Conservation (phyloP, 2,113 vertebrate genomes). For the Brachypodius melanocephalos region DNA sequence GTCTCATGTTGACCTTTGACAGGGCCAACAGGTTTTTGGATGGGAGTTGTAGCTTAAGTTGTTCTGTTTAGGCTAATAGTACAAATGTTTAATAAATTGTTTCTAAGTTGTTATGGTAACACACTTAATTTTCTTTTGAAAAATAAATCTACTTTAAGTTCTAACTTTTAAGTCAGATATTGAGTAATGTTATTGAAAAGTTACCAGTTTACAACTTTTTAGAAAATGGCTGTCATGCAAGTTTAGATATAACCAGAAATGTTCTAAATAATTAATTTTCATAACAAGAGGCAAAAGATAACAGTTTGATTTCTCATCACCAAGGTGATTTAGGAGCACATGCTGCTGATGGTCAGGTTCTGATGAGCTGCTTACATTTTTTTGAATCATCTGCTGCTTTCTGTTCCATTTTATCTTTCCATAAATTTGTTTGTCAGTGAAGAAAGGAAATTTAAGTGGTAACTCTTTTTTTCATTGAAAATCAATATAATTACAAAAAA, state of each 20-base stretch:
- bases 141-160: not conserved
- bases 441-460: not conserved
- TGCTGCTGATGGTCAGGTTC: not conserved
- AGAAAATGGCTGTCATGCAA: not conserved
- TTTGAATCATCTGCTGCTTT: not conserved
- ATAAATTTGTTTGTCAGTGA: not conserved
- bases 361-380: not conserved
- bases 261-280: not conserved
- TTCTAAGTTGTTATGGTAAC: slow-evolving; percentile 35
- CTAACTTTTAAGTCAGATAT: slow-evolving; percentile 3
- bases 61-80: slow-evolving; percentile 12
- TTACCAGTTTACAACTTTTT: not conserved
- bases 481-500: not conserved
- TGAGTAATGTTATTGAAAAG: not conserved
- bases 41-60: not conserved
- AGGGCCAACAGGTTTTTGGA: not conserved
- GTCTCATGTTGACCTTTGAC: not conserved
- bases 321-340: not conserved
- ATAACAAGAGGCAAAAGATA: not conserved
- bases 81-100: slow-evolving; percentile 28
- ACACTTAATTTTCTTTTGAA: not conserved
- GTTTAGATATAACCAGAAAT: not conserved
- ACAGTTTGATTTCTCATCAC: not conserved
- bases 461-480: not conserved
- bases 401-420: not conserved